Percentiles rank a stretch among this genome's conserved stretches.
phyloP scores from a whole-genome alignment of 2,888 invertebrate genomes.

The Tillus elongatus region DNA sequence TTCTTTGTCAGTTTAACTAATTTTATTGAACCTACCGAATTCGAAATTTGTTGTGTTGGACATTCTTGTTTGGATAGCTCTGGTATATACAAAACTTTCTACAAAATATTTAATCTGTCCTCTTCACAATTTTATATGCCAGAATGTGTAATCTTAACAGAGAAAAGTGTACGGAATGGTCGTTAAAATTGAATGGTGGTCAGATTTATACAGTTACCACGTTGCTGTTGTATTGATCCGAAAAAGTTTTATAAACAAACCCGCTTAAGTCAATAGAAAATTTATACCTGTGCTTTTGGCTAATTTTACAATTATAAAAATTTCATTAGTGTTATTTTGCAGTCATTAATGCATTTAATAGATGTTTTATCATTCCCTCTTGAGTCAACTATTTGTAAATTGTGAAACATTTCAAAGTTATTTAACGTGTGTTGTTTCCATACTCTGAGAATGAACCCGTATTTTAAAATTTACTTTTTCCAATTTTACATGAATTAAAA shows the following conservation, averaged over 20 bases:
- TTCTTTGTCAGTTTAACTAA: background rate
- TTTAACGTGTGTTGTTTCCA: background rate
- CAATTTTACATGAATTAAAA: constrained; percentile 1
- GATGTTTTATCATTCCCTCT: background rate
- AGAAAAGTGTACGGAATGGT: background rate
- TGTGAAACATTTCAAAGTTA: background rate
- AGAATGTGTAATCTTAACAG: background rate
- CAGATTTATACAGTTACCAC: constrained; percentile 1
- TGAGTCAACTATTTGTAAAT: background rate
- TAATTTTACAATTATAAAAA: background rate
- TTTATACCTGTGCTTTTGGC: background rate
- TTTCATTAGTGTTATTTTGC: background rate
- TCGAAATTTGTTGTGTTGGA: background rate
- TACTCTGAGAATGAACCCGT: background rate
- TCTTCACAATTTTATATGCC: constrained; percentile 2
- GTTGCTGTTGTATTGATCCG: background rate
- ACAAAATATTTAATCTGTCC: constrained; percentile 1
- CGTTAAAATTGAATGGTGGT: background rate
- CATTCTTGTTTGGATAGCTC: background rate
- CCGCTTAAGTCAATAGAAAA: background rate
- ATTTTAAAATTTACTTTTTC: background rate
- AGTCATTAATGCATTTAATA: constrained; percentile 1
- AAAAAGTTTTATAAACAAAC: background rate
- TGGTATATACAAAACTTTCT: background rate
- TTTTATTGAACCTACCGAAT: background rate